phyloP scores from a whole-genome alignment of 2,113 vertebrate genomes.

The Todiramphus saurophagus region DNA sequence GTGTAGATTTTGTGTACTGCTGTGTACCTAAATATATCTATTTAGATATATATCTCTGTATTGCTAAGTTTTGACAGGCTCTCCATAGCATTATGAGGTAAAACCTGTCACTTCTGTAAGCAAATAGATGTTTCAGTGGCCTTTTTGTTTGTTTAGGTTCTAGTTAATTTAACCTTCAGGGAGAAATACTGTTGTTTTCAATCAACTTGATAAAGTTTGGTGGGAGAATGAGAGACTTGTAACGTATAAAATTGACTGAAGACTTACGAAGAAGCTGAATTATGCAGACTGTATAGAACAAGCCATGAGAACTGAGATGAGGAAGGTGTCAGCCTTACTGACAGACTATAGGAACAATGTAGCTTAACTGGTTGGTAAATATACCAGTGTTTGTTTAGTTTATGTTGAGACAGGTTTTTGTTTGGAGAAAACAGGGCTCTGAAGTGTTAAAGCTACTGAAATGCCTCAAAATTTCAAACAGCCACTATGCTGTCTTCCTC shows the following conservation, averaged over 20 bases:
- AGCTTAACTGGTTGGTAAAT: neutral
- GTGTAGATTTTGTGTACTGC: neutral
- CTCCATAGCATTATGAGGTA: neutral
- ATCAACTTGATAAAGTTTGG: neutral
- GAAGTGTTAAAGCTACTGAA: neutral
- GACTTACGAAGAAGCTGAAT: neutral
- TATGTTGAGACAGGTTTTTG: neutral
- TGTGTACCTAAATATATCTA: neutral
- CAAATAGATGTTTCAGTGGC: neutral
- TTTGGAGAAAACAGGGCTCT: neutral
- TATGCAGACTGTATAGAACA: neutral
- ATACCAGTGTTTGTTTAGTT: neutral
- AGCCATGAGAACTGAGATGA: neutral
- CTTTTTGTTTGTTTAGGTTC: neutral
- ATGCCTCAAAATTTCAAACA: neutral
- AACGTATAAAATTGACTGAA: neutral
- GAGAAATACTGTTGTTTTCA: neutral
- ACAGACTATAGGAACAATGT: neutral
- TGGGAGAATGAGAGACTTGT: neutral
- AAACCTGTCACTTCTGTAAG: neutral
- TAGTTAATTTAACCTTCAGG: neutral
- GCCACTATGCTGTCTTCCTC: neutral
- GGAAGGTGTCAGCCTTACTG: neutral
- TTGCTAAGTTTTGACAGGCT: neutral
- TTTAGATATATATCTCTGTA: neutral